These are phyloP conservation scores for Tenthredo mesomela DNA, from an alignment of 2,888 invertebrate species.

Conservation along the genomic window DNA sequence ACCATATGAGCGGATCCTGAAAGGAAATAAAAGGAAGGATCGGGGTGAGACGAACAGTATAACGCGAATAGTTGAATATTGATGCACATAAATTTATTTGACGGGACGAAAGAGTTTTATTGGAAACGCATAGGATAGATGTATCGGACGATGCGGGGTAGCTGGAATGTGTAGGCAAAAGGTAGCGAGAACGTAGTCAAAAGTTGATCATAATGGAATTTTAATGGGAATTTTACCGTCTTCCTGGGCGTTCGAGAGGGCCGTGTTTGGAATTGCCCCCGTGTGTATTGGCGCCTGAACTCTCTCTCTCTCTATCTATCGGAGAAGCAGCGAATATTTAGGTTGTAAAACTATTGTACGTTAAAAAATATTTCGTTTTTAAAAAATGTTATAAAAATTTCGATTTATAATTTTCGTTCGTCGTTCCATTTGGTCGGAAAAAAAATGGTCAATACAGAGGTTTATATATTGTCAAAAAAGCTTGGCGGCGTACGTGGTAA, in stretches of 20 bases:
- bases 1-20: not conserved
- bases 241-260: constrained; percentile 56
- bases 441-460: constrained; percentile 51
- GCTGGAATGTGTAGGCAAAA: constrained; percentile 36
- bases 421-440: constrained; percentile 31
- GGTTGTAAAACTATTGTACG: constrained; percentile 49
- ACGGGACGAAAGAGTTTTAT: constrained; percentile 52
- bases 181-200: constrained; percentile 57
- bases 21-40: not conserved
- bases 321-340: not conserved
- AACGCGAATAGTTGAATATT: constrained; percentile 55
- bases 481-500: constrained; percentile 36
- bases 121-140: constrained; percentile 29
- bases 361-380: constrained; percentile 30
- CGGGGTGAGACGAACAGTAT: not conserved
- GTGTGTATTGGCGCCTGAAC: constrained; percentile 53
- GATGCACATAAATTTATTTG: constrained; percentile 71
- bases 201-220: constrained; percentile 72
- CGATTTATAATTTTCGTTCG: constrained; percentile 56
- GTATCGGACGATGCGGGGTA: constrained; percentile 36
- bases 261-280: constrained; percentile 65
- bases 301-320: not conserved
- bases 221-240: constrained; percentile 70
- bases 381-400: constrained; percentile 54
- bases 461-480: not conserved